Evolutionary conservation across 1,140 invertebrate genomes (phyloP).

Genomic region (Temnothorax curvispinosus): DNA sequence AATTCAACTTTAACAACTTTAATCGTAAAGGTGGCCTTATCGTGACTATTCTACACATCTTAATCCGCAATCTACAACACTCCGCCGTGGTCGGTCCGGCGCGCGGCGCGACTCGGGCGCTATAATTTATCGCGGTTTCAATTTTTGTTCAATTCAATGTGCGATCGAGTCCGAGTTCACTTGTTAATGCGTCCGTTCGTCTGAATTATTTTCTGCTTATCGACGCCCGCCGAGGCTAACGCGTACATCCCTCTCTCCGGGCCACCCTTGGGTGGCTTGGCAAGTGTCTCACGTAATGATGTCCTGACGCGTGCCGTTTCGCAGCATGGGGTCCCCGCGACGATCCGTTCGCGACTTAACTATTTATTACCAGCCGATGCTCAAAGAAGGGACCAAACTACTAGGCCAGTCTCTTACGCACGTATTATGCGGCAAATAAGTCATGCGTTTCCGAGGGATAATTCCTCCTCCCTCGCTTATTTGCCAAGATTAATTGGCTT

Average conservation of each 20-base stretch:
- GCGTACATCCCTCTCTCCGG: slow-evolving; percentile 32
- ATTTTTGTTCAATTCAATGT: background rate
- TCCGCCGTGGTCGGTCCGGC: background rate
- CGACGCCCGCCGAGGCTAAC: slow-evolving; percentile 57
- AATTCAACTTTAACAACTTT: background rate
- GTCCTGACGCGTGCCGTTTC: slow-evolving; percentile 84
- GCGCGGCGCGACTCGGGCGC: background rate
- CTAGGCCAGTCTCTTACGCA: slow-evolving; percentile 33
- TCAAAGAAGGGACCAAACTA: slow-evolving; percentile 52
- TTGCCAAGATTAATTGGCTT: slow-evolving; percentile 84
- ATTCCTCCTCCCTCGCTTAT: slow-evolving; percentile 77
- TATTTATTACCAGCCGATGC: slow-evolving; percentile 77
- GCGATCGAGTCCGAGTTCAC: slow-evolving; percentile 27
- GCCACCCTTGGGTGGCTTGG: slow-evolving; percentile 63
- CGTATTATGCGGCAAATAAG: slow-evolving; percentile 82
- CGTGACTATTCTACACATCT: background rate
- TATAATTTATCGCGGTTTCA: slow-evolving; percentile 43
- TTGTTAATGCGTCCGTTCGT: slow-evolving; percentile 45
- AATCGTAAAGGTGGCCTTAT: background rate
- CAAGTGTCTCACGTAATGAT: slow-evolving; percentile 85
- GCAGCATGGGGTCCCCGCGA: slow-evolving; percentile 75
- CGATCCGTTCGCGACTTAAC: slow-evolving; percentile 68
- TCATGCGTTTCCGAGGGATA: slow-evolving; percentile 76
- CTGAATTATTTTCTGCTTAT: slow-evolving; percentile 51
- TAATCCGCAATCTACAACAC: background rate